Conservation (phyloP, 2,113 vertebrate genomes). For the Phalacrocorax carbo region DNA sequence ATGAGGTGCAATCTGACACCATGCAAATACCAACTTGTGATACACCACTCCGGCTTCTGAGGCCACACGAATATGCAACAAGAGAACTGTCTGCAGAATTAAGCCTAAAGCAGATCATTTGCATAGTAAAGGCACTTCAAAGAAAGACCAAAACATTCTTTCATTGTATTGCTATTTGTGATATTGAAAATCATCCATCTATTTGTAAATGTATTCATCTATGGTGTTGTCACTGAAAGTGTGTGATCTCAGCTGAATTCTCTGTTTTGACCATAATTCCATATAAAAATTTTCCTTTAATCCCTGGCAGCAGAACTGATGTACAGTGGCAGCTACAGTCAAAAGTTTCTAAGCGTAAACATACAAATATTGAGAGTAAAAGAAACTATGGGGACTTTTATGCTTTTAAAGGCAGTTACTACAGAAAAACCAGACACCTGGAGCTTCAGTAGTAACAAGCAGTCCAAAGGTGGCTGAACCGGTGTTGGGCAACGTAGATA, state of each 20-base stretch:
- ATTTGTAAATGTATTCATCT: not conserved
- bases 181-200: not conserved
- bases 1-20: not conserved
- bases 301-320: not conserved
- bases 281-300: conserved; percentile 3
- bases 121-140: not conserved
- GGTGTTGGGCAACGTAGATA: not conserved
- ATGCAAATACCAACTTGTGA: not conserved
- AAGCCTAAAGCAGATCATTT: conserved; percentile 9
- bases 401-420: not conserved
- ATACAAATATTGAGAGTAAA: not conserved
- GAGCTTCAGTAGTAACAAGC: not conserved
- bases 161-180: not conserved
- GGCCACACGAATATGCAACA: not conserved
- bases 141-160: not conserved
- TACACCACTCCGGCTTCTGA: not conserved
- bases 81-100: not conserved
- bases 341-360: not conserved
- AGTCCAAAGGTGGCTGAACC: not conserved
- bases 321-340: not conserved
- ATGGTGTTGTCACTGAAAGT: not conserved
- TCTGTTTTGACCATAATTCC: not conserved
- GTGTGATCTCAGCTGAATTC: not conserved
- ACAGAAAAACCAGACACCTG: not conserved
- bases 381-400: not conserved